Percentiles rank a stretch among this genome's conserved stretches.
phyloP scores from a whole-genome alignment of 2,113 vertebrate species.

The Cebus imitator region DNA sequence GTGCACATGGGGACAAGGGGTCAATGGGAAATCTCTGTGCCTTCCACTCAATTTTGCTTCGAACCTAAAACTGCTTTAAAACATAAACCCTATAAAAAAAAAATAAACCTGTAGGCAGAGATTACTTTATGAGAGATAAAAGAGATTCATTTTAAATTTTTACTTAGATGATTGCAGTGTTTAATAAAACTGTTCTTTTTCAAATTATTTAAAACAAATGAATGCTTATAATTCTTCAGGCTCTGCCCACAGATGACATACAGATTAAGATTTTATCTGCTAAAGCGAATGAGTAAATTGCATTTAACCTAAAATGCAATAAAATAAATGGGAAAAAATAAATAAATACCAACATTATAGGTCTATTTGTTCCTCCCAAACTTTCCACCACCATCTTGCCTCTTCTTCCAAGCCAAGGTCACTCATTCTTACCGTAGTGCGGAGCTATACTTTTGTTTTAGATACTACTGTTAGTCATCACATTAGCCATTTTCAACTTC shows the following conservation, averaged over 20 bases:
- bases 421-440: conserved; percentile 35
- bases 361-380: conserved; percentile 50
- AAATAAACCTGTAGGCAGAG: conserved; percentile 34
- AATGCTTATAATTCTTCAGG: conserved; percentile 73
- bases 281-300: conserved; percentile 18
- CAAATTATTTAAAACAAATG: conserved; percentile 77
- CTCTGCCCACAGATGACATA: conserved; percentile 47
- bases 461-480: neutral
- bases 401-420: conserved; percentile 64
- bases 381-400: neutral
- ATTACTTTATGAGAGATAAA: conserved; percentile 58
- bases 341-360: conserved; percentile 65
- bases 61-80: neutral
- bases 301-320: neutral
- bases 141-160: conserved; percentile 64
- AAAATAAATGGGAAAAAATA: too few relatives aligned
- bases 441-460: conserved; percentile 55
- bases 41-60: neutral
- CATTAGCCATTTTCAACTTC: conserved; percentile 65
- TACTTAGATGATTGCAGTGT: neutral
- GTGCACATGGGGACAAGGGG: neutral
- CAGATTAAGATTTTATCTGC: conserved; percentile 59
- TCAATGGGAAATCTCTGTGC: neutral
- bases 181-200: conserved; percentile 67
- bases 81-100: neutral